These are phyloP conservation scores for Sarcoramphus papa DNA, from an alignment of 2,797 vertebrate species.

Conservation along the genomic window DNA sequence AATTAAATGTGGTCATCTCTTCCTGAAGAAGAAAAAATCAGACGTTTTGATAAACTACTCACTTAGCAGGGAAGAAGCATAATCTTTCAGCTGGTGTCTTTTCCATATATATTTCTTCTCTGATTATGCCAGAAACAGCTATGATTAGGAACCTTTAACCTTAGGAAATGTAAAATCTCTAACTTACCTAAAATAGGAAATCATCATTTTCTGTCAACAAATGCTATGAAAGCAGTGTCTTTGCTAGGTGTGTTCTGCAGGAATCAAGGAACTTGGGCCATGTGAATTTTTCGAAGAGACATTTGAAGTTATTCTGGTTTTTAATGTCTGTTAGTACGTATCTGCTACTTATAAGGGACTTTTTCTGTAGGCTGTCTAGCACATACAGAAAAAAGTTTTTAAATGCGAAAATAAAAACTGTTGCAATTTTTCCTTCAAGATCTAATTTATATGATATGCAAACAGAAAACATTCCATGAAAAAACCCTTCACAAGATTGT, in stretches of 20 bases:
- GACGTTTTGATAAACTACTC: background rate
- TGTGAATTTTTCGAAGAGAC: background rate
- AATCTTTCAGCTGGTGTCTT: background rate
- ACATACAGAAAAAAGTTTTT: background rate
- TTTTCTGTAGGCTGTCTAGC: background rate
- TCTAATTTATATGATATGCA: constrained; percentile 2
- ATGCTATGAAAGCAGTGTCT: background rate
- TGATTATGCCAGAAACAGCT: constrained; percentile 6
- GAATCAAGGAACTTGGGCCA: background rate
- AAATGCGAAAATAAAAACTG: constrained; percentile 5
- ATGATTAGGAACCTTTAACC: background rate
- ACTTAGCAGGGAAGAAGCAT: background rate
- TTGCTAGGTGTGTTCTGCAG: background rate
- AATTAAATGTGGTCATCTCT: background rate
- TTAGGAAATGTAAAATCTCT: background rate
- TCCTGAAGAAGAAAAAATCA: background rate
- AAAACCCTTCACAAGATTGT: background rate
- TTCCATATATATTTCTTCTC: background rate
- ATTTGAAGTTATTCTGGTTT: background rate
- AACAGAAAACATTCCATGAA: background rate
- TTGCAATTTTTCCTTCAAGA: background rate
- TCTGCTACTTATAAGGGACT: background rate
- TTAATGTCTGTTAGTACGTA: background rate
- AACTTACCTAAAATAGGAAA: background rate
- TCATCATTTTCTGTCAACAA: background rate